Evolutionary conservation across 2,113 vertebrate species (phyloP).

Genomic region (Picathartes gymnocephalus): DNA sequence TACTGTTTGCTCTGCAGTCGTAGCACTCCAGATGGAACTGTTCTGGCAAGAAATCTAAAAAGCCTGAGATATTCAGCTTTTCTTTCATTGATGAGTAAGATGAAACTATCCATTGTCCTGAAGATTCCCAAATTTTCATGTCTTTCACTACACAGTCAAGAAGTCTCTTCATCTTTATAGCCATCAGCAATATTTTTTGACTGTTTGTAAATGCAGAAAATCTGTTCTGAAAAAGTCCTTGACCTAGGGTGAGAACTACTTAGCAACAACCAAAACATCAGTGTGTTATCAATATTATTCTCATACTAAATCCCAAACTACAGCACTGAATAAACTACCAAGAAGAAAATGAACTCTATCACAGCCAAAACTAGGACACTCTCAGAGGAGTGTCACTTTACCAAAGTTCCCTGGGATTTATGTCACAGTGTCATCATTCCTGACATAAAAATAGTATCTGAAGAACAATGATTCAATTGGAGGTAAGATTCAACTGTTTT

Average conservation of each 20-base stretch:
- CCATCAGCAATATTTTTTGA: not conserved
- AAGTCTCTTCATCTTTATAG: not conserved
- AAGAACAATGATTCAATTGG: not conserved
- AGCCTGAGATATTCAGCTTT: conserved; percentile 77
- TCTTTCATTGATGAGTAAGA: conserved; percentile 75
- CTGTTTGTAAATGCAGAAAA: not conserved
- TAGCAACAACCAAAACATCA: not conserved
- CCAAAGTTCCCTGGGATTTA: not conserved
- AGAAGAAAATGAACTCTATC: not conserved
- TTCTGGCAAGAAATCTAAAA: conserved; percentile 84
- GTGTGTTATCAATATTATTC: not conserved
- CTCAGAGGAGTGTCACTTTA: not conserved
- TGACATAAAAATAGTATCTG: not conserved
- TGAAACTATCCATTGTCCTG: conserved; percentile 86
- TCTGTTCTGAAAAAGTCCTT: not conserved
- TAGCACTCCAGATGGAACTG: conserved; percentile 85
- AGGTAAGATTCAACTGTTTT: not conserved
- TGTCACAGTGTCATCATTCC: not conserved
- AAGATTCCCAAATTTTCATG: conserved; percentile 83
- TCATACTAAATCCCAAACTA: not conserved
- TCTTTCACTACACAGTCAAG: conserved; percentile 77
- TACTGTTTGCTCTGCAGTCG: conserved; percentile 74
- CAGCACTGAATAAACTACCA: not conserved
- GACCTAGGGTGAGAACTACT: not conserved
- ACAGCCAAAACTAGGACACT: not conserved